These are phyloP conservation scores for Paracanthobrama guichenoti DNA, from an alignment of 2,113 vertebrate genomes.

Conservation along the genomic window DNA sequence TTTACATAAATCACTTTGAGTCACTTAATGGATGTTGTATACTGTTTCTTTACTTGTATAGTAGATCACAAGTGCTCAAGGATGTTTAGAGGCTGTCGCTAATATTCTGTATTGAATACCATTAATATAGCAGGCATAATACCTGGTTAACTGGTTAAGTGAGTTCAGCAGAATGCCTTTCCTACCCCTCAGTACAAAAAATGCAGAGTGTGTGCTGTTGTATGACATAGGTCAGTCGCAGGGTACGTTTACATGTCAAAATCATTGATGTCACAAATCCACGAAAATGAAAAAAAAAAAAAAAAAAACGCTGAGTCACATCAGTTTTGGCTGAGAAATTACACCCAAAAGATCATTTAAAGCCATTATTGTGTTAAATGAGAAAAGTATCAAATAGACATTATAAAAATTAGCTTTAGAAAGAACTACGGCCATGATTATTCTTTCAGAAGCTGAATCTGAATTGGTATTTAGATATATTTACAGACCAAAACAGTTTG, in stretches of 20 bases:
- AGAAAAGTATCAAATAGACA: no score
- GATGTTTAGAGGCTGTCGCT: neutral
- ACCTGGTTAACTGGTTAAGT: conserved; percentile 1
- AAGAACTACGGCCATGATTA: no score
- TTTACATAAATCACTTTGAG: neutral
- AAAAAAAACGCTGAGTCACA: no score
- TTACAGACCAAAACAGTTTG: no score
- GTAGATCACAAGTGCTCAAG: neutral
- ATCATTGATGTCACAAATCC: no score
- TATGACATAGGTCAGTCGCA: neutral
- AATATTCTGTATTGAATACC: neutral
- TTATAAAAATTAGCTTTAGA: no score
- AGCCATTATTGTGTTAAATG: no score
- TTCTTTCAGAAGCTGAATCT: no score
- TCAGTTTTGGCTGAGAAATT: no score
- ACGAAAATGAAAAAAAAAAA: no score
- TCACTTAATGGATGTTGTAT: neutral
- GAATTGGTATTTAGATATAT: no score
- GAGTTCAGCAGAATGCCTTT: neutral
- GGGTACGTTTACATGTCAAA: neutral
- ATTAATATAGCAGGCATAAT: neutral
- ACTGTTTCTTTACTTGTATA: neutral
- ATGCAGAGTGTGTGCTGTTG: neutral
- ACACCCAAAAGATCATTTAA: no score
- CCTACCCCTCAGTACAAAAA: neutral